Evolutionary conservation across 2,113 vertebrate genomes (phyloP), one percentile per base, ranked within the genome.

Genomic region (Laterallus jamaicensis): DNA sequence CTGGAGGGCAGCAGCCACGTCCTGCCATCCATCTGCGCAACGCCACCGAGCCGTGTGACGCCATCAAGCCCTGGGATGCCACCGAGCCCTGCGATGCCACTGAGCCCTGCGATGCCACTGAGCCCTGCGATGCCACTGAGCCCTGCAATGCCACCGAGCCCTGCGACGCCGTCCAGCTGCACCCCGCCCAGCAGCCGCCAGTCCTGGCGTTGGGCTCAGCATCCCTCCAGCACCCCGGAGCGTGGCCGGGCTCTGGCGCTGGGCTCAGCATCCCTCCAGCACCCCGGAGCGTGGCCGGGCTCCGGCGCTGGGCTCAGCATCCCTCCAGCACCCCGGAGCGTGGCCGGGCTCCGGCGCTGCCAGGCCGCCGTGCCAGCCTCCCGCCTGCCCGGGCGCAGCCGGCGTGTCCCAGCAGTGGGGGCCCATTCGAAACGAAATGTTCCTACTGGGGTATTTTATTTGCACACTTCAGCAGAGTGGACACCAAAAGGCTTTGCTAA

Each of bases 401-500:
- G 29, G 68, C 58, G 22, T 76, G 94, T 97, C 97, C 86, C 96
- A 89, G 96, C 97, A 82, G 93, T 79, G 91, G 97, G 96, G 96
- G 97, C 97, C 97, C 96, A 93, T 97, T 97, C 93, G 97, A 79
- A 93, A 82, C 15, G 88, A 91, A 86, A 76, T 31, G 50, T 76
- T 96, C 97, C 97, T 95, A 26, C 83, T 95, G 97, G 92, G 96
- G 93, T 84, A 96, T 98, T 98, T 97, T 98, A 98, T 98, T 98
- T 99, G 98, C 98, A 98, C 98, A 97, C 97, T 98, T 94, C 94
- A 97, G 97, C 79, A 95, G 98, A 95, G 97, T 96, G 97, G 98
- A 98, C 96, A 98, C 97, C 97, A 97, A 98, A 98, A 97, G 97
- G 97, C 97, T 97, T 98, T 98, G 98, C 98, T 98, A 98, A 98